Evolutionary conservation across 30 jellyfish, hydroid and myxozoan genomes (phyloP).

Genomic region (Aurelia aurita complex sp. Pacific): DNA sequence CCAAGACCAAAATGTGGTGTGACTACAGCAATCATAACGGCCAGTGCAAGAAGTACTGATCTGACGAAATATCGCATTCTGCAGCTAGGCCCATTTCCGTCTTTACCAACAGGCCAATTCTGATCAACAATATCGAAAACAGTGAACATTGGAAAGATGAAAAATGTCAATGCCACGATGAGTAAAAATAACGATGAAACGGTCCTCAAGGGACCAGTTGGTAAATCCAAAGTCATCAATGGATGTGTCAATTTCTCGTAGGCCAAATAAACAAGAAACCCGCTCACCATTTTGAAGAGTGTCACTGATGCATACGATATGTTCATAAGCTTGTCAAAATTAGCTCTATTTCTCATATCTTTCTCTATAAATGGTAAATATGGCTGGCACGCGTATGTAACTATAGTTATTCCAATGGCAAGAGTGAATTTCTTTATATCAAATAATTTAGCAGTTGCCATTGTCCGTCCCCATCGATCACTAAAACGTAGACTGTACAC

Average conservation of each 20-base stretch:
- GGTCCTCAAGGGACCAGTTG: constrained; percentile 68
- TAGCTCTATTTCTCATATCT: constrained; percentile 66
- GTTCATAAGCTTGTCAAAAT: constrained; percentile 67
- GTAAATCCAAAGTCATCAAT: constrained; percentile 74
- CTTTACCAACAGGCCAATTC: constrained; percentile 39
- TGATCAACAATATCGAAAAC: constrained; percentile 82
- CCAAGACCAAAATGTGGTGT: constrained; percentile 87
- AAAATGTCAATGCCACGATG: constrained; percentile 78
- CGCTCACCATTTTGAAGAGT: constrained; percentile 62
- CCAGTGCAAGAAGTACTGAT: constrained; percentile 25
- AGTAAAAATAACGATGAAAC: constrained; percentile 45
- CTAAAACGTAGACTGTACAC: constrained; percentile 40
- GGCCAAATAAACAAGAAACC: constrained; percentile 77
- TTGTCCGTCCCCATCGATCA: constrained; percentile 31
- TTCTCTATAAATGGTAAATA: constrained; percentile 79
- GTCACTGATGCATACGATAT: constrained; percentile 62
- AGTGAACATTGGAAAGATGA: constrained; percentile 80
- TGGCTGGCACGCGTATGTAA: constrained; percentile 80
- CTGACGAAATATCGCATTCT: constrained; percentile 33
- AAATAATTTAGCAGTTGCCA: constrained; percentile 24
- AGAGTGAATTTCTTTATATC: constrained; percentile 29
- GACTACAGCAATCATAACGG: constrained; percentile 58
- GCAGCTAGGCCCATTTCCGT: neutral
- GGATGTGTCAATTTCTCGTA: constrained; percentile 64
- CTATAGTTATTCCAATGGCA: constrained; percentile 80